Conservation (phyloP, 2,888 invertebrate genomes). For the Mylabris sibirica region DNA sequence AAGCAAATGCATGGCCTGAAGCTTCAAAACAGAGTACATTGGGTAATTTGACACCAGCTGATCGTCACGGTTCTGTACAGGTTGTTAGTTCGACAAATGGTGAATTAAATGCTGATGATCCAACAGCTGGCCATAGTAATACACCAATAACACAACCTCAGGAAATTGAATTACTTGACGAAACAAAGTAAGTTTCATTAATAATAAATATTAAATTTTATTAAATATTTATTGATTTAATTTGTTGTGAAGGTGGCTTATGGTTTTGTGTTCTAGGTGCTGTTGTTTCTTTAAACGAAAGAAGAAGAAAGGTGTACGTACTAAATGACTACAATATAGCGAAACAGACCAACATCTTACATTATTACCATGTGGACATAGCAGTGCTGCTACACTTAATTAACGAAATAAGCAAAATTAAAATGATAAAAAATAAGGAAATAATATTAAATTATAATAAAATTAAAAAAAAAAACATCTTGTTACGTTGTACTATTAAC, state of each 20-base stretch:
- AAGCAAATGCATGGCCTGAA: slow-evolving; percentile 84
- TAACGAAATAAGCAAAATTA: slow-evolving; percentile 36
- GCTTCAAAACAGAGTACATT: slow-evolving; percentile 82
- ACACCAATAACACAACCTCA: slow-evolving; percentile 93
- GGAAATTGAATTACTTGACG: slow-evolving; percentile 95
- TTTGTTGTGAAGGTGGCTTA: slow-evolving; percentile 22
- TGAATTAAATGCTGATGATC: slow-evolving; percentile 93
- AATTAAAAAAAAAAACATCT: slow-evolving; percentile 40
- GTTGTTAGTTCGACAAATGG: slow-evolving; percentile 98
- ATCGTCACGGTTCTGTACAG: slow-evolving; percentile 97
- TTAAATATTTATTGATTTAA: slow-evolving; percentile 13
- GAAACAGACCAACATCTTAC: slow-evolving; percentile 62
- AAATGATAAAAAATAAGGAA: background rate
- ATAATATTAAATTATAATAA: background rate
- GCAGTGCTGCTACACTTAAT: slow-evolving; percentile 59
- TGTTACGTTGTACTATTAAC: slow-evolving; percentile 56
- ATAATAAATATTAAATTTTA: slow-evolving; percentile 18
- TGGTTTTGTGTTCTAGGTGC: slow-evolving; percentile 75
- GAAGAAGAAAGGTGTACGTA: slow-evolving; percentile 85
- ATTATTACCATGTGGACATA: slow-evolving; percentile 60
- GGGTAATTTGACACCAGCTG: slow-evolving; percentile 90
- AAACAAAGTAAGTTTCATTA: slow-evolving; percentile 87
- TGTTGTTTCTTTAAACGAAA: slow-evolving; percentile 99
- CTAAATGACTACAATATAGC: slow-evolving; percentile 63
- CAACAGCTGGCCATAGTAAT: slow-evolving; percentile 95